Evolutionary conservation across 2,888 invertebrate species (phyloP).

Genomic region (Neria commutata): DNA sequence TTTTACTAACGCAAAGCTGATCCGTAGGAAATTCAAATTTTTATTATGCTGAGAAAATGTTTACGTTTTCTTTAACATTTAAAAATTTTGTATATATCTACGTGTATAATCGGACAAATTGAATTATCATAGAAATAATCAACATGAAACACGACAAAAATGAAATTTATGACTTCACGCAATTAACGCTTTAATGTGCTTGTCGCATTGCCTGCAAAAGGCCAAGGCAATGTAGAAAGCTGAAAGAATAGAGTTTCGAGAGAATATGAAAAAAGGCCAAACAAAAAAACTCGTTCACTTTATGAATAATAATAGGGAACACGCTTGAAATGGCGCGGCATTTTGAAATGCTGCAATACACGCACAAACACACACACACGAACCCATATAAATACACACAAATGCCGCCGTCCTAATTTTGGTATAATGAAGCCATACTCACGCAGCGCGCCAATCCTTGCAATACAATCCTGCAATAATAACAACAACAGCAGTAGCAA

Average conservation of each 20-base stretch:
- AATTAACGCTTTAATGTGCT: slow-evolving; percentile 54
- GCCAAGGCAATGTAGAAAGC: slow-evolving; percentile 46
- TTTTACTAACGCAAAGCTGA: too few species aligned
- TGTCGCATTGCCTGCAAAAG: neutral
- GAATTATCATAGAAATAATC: neutral
- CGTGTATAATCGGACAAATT: too few species aligned
- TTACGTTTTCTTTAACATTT: too few species aligned
- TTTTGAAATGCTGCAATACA: slow-evolving; percentile 43
- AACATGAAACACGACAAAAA: slow-evolving; percentile 4
- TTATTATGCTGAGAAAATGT: too few species aligned
- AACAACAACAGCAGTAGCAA: too few species aligned
- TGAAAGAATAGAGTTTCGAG: slow-evolving; percentile 22
- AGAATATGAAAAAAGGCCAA: slow-evolving; percentile 13
- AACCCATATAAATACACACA: neutral
- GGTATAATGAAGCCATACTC: slow-evolving; percentile 22
- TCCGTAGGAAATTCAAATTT: too few species aligned
- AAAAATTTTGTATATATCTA: too few species aligned
- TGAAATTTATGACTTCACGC: slow-evolving; percentile 51
- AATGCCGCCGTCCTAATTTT: neutral
- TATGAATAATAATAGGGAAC: neutral
- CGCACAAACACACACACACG: neutral
- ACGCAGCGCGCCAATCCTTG: slow-evolving; percentile 1
- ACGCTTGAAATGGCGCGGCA: slow-evolving; percentile 16
- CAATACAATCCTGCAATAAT: slow-evolving; percentile 4
- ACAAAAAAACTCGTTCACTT: slow-evolving; percentile 14